A percentile compares a stretch with the other conserved stretches of the same genome.
Evolutionary conservation across 2,113 vertebrate species (phyloP).

Genomic region (Hoplias malabaricus): DNA sequence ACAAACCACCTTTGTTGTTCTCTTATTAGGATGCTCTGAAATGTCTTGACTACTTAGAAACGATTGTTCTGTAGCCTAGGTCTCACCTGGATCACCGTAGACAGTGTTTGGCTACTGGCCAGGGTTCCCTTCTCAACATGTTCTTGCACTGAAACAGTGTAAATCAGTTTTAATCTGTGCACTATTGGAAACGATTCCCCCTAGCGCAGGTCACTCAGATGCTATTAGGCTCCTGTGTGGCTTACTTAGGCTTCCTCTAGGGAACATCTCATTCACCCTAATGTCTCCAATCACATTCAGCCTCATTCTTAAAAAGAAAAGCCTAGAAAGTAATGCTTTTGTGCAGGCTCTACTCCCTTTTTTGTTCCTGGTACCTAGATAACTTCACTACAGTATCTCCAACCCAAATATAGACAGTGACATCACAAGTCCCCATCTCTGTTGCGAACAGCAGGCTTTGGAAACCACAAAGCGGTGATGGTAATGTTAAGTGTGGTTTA

Average conservation of each 20-base stretch:
- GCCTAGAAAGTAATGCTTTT: too few species aligned
- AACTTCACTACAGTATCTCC: too few species aligned
- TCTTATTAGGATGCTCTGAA: constrained; percentile 10
- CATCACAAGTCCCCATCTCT: too few species aligned
- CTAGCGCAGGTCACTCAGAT: not conserved
- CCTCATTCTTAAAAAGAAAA: not conserved
- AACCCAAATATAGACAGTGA: too few species aligned
- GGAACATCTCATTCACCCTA: not conserved
- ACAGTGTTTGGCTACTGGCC: not conserved
- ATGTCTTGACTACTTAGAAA: constrained; percentile 39
- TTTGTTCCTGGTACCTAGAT: too few species aligned
- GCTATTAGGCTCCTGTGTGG: not conserved
- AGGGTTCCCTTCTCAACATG: not conserved
- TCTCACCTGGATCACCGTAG: not conserved
- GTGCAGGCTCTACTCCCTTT: too few species aligned
- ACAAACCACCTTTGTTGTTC: constrained; percentile 22
- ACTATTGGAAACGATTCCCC: not conserved
- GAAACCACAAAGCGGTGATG: too few species aligned
- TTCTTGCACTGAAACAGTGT: not conserved
- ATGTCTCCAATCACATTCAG: not conserved
- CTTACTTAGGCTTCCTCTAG: not conserved
- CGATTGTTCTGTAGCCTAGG: not conserved
- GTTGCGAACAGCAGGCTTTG: too few species aligned
- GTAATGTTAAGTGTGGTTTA: too few species aligned
- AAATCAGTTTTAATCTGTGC: not conserved